Evolutionary conservation across 2,888 invertebrate genomes (phyloP), one percentile per base, ranked within the genome.

Genomic region (Oscheius sp.): DNA sequence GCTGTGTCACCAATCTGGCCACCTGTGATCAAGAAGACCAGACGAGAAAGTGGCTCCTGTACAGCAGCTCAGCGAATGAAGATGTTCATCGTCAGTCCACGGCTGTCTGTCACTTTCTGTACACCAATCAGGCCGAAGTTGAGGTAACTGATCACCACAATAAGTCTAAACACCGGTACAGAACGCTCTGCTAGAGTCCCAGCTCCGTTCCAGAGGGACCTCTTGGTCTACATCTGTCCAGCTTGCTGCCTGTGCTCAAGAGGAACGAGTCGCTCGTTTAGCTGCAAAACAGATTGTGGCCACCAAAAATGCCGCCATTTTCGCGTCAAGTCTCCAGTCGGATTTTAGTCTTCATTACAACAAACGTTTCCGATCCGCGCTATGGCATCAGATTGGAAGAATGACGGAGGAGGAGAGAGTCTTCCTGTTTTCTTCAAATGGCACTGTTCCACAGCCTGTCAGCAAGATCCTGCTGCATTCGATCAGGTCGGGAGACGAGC

Each of bases 81-180:
- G 87, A 88, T 62, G 83, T 87, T 9, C 85, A 88, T 66, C 85
- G 86, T 71, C 86, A 87, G 53, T 79, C 79, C 33, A 86, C 86
- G 9, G 87, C 87, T 29, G 80, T 88, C 9, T 88, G 88, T 71
- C 86, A 88, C 77, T 83, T 82, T 73, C 76, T 88, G 21, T 85
- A 81, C 75, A 80, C 79, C 9, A 74, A 74, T 37, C 70, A 73
- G 13, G 71, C 65, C 2, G 76, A 73, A 42, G 71, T 50, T 47
- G 74, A 77, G 55, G 80, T 78, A 21, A 21, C 21, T 21, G 21
- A 21, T 21, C 21, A 21, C 21, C 21, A 21, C 21, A 21, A 21
- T 21, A 21, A 21, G 21, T 21, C 21, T 21, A 21, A 21, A 21
- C 21, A 21, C 21, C 21, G 21, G 21, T 21, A 21, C 77, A 86